These are phyloP conservation scores for Tortrix viridana DNA, from an alignment of 2,888 invertebrate genomes.

Conservation along the genomic window DNA sequence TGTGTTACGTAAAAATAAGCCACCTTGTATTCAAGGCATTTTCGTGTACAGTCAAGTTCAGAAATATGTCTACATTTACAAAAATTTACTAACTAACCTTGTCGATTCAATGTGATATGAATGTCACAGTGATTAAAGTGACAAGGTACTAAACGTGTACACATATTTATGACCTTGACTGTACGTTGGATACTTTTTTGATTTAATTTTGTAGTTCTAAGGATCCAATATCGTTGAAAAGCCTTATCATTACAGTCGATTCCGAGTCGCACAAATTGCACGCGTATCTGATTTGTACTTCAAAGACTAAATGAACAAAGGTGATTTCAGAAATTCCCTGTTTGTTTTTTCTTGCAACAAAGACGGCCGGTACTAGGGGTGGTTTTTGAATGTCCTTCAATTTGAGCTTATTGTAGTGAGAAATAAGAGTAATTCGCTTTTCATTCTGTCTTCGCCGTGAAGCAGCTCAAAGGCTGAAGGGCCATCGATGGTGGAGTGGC, in stretches of 20 bases:
- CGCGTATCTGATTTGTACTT: conserved; percentile 44
- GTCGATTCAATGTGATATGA: too few relatives aligned
- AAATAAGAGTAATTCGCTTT: conserved; percentile 76
- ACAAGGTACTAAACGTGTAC: too few relatives aligned
- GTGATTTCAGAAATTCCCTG: conserved; percentile 58
- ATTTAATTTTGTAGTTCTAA: conserved; percentile 18
- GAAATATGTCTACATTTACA: too few relatives aligned
- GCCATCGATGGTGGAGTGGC: conserved; percentile 72
- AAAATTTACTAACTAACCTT: too few relatives aligned
- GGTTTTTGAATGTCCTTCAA: conserved; percentile 58
- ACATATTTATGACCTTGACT: too few relatives aligned
- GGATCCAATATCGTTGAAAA: conserved; percentile 23
- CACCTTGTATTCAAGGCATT: neutral
- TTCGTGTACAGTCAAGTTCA: too few relatives aligned
- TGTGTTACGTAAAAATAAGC: neutral
- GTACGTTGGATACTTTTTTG: conserved; percentile 8
- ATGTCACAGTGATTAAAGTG: too few relatives aligned
- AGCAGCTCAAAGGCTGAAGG: conserved; percentile 71
- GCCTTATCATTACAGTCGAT: conserved; percentile 20
- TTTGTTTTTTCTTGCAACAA: conserved; percentile 60
- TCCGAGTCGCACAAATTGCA: conserved; percentile 44
- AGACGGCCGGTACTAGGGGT: conserved; percentile 53
- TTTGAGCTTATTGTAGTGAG: conserved; percentile 59
- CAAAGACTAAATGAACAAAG: conserved; percentile 60
- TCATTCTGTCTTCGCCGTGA: conserved; percentile 68